Base-by-base conservation (phyloP, 2,888 invertebrate species). In the Pyrgus malvae region DNA sequence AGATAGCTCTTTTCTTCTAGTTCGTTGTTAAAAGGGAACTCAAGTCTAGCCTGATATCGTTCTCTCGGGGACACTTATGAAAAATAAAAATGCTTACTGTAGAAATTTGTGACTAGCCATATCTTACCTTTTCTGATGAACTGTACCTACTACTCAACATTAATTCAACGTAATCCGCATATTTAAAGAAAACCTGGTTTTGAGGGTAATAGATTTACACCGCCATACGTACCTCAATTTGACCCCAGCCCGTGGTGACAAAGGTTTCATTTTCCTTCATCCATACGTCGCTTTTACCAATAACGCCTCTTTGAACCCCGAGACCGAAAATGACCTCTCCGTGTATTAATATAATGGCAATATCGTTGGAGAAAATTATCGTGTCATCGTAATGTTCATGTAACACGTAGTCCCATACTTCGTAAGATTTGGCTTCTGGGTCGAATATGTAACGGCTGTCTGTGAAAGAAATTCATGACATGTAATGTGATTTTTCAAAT, bases 161-260 rank as follows among this genome's bases (percentile, higher is more conserved):
- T n/a, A n/a, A n/a, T n/a, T n/a, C n/a, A n/a, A n/a, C n/a, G n/a
- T n/a, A n/a, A n/a, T n/a, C n/a, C n/a, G n/a, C n/a, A n/a, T n/a
- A n/a, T n/a, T n/a, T n/a, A n/a, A n/a, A n/a, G n/a, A n/a, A n/a
- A n/a, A n/a, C n/a, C n/a, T n/a, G n/a, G n/a, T n/a, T n/a, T n/a
- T n/a, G n/a, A n/a, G n/a, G n/a, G n/a, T n/a, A n/a, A n/a, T n/a
- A n/a, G n/a, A n/a, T n/a, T n/a, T n/a, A n/a, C n/a, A n/a, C n/a
- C n/a, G n/a, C n/a, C n/a, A n/a, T n/a, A n/a, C n/a, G n/a, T n/a
- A 74, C 77, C 68, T 67, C 46, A 35, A 60, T 63, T 40, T 66
- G 65, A 14, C 76, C 76, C 77, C 77, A 78, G 3, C 77, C 77
- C 3, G 67, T 64, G n/a, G 67, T 76, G n/a, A 58, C 48, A 48